Percentiles rank a stretch among this genome's conserved stretches.
Conservation (phyloP, 2,888 invertebrate genomes). For the Spisula solida region DNA sequence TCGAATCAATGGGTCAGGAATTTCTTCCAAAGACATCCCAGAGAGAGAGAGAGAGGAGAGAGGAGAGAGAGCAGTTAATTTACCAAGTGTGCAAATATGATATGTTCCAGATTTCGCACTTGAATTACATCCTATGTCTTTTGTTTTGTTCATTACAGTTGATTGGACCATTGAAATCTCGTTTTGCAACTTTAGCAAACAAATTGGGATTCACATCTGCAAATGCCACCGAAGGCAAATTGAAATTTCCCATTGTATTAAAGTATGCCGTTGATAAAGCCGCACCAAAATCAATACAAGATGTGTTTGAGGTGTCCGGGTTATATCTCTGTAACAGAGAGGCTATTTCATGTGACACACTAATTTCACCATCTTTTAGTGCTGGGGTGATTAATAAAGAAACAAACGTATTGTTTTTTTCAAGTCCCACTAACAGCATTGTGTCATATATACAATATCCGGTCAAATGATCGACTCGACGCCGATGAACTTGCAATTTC, state of each 20-base stretch:
- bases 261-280: constrained; percentile 18
- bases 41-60: not conserved
- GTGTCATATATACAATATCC: too few species aligned
- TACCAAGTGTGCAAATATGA: too few species aligned
- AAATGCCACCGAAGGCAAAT: constrained; percentile 13
- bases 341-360: too few species aligned
- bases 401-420: too few species aligned
- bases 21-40: not conserved
- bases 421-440: too few species aligned
- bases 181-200: not conserved
- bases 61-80: too few species aligned
- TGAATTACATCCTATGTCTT: too few species aligned
- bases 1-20: not conserved
- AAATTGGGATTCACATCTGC: not conserved
- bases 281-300: not conserved
- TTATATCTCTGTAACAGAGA: not conserved
- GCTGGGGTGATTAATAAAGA: too few species aligned
- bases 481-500: too few species aligned
- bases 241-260: constrained; percentile 33
- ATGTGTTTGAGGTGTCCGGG: not conserved
- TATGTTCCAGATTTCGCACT: too few species aligned
- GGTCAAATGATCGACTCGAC: too few species aligned
- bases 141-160: constrained; percentile 20
- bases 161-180: constrained; percentile 27
- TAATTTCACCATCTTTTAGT: too few species aligned